phyloP scores from a whole-genome alignment of 1,140 invertebrate genomes.

The Berghia stephanieae region DNA sequence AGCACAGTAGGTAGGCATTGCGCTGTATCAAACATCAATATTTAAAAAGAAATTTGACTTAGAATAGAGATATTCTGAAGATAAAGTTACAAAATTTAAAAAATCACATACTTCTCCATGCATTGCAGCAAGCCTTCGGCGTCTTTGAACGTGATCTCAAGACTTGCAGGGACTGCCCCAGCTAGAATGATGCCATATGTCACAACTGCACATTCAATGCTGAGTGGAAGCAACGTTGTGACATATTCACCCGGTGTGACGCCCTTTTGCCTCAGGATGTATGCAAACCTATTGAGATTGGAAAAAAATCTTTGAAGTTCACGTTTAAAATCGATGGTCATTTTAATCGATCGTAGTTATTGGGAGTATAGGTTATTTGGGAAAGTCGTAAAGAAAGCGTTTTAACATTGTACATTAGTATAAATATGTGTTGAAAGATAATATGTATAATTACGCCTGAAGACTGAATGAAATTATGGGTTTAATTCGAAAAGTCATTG shows the following conservation, averaged over 20 bases:
- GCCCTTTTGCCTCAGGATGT: neutral
- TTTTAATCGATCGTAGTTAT: neutral
- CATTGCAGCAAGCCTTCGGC: neutral
- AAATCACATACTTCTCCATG: neutral
- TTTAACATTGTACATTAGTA: neutral
- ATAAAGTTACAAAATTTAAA: no score
- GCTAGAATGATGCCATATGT: neutral
- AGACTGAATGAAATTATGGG: no score
- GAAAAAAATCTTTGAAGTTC: no score
- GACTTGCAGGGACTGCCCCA: neutral
- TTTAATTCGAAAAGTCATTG: no score
- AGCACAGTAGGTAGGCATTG: no score
- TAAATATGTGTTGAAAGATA: no score
- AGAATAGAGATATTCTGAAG: no score
- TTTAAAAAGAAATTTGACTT: no score
- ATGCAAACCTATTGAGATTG: constrained; percentile 13
- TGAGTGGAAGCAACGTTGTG: neutral
- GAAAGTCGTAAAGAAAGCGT: neutral
- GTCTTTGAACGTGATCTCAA: constrained; percentile 1
- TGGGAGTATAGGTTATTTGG: neutral
- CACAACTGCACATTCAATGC: neutral
- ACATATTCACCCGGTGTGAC: constrained; percentile 5
- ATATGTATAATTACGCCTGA: no score
- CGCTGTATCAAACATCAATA: no score
- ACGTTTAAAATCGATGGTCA: no score